Percentiles rank a stretch among this genome's conserved stretches.
These are phyloP conservation scores for Hermaeophaga mercurialis DNA, from an alignment of 2,888 invertebrate genomes.

Conservation along the genomic window DNA sequence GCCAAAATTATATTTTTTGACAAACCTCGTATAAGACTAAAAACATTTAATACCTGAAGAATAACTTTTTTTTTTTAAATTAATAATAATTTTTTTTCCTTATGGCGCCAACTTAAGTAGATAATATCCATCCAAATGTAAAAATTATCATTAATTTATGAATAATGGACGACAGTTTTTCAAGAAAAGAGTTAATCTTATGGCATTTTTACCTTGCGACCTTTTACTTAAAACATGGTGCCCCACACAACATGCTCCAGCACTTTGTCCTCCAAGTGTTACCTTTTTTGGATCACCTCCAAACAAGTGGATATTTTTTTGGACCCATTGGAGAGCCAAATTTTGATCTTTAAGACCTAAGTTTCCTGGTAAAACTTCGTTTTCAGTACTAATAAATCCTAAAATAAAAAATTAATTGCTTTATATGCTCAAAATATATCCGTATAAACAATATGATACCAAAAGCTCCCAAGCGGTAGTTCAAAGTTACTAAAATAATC, in stretches of 20 bases:
- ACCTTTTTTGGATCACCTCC: slow-evolving; percentile 26
- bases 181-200: too few relatives aligned
- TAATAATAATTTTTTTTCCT: too few relatives aligned
- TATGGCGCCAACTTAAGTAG: too few relatives aligned
- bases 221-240: slow-evolving; percentile 21
- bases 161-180: too few relatives aligned
- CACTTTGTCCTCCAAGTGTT: slow-evolving; percentile 29
- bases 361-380: slow-evolving; percentile 26
- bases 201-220: slow-evolving; percentile 7
- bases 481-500: slow-evolving; percentile 36
- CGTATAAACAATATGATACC: too few relatives aligned
- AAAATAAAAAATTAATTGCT: not conserved
- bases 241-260: slow-evolving; percentile 27
- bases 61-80: too few relatives aligned
- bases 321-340: slow-evolving; percentile 29
- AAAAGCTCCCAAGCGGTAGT: slow-evolving; percentile 37
- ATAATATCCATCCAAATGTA: too few relatives aligned
- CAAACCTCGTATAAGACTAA: too few relatives aligned
- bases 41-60: too few relatives aligned
- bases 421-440: too few relatives aligned
- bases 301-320: slow-evolving; percentile 28
- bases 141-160: too few relatives aligned
- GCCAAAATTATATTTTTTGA: too few relatives aligned
- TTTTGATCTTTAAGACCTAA: slow-evolving; percentile 30
- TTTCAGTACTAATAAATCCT: slow-evolving; percentile 20